Percentiles rank a stretch among this genome's conserved stretches.
Conservation (phyloP, 2,113 vertebrate species). For the Chaetodon trifascialis region DNA sequence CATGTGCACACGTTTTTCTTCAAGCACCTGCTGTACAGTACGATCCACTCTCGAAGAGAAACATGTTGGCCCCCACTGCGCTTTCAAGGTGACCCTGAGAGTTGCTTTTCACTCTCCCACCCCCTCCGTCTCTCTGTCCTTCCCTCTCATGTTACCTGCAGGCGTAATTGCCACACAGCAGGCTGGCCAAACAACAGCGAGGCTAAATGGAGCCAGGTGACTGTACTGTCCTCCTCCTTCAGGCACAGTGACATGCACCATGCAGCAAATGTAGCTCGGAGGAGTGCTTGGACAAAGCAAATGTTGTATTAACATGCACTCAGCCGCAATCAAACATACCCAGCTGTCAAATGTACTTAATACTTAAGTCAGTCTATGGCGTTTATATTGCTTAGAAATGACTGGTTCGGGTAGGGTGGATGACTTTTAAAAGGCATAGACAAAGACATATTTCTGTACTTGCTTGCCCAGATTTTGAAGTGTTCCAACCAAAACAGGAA, state of each 20-base stretch:
- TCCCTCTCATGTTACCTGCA: constrained; percentile 41
- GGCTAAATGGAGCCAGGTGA: constrained; percentile 60
- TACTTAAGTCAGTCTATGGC: background rate
- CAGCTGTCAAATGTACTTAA: constrained; percentile 6
- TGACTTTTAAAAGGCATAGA: background rate
- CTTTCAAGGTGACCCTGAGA: constrained; percentile 58
- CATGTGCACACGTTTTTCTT: background rate
- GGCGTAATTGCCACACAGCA: constrained; percentile 62
- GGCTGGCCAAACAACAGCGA: constrained; percentile 49
- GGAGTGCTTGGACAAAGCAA: constrained; percentile 33
- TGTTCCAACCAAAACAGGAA: background rate
- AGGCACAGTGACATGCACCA: constrained; percentile 55
- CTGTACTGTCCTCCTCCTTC: constrained; percentile 44
- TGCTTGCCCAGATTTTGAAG: background rate
- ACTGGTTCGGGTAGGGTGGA: background rate
- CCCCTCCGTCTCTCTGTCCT: background rate
- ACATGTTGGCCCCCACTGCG: constrained; percentile 14
- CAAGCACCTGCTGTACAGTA: background rate
- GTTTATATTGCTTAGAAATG: background rate
- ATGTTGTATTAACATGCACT: constrained; percentile 37
- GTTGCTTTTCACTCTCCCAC: background rate
- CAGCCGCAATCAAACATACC: constrained; percentile 22
- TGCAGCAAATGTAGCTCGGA: constrained; percentile 43
- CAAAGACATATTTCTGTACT: background rate
- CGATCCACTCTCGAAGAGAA: background rate